A percentile compares a stretch with the other conserved stretches of the same genome.
These are phyloP conservation scores for Radopholus similis DNA, from an alignment of 1,140 invertebrate species.

Conservation along the genomic window DNA sequence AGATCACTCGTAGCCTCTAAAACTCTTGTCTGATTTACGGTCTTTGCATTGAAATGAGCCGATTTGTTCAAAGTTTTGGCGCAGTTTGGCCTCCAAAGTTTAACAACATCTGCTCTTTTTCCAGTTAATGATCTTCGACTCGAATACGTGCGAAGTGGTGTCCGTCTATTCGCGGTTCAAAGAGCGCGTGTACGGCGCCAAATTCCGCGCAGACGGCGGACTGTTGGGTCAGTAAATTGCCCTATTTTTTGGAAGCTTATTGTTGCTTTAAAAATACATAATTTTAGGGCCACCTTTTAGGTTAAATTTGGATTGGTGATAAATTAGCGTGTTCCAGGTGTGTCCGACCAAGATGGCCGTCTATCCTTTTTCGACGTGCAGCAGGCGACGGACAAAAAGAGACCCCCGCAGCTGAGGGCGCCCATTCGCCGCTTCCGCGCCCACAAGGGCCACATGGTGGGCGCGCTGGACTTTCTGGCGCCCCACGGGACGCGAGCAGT, in stretches of 20 bases:
- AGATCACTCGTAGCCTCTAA: too few species aligned
- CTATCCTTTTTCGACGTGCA: constrained; percentile 82
- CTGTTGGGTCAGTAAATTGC: constrained; percentile 53
- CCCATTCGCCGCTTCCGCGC: constrained; percentile 76
- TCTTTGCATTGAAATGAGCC: too few species aligned
- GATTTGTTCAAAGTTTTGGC: too few species aligned
- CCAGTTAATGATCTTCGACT: constrained; percentile 37
- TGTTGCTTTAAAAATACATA: constrained; percentile 12
- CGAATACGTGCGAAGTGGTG: constrained; percentile 41
- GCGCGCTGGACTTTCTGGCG: constrained; percentile 4
- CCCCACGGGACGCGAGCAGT: not conserved
- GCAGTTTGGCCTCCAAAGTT: too few species aligned
- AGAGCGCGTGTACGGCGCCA: constrained; percentile 30
- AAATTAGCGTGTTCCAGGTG: constrained; percentile 8
- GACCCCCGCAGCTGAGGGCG: constrained; percentile 10
- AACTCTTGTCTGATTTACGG: too few species aligned
- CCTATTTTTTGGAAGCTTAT: constrained; percentile 60
- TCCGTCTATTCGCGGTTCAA: constrained; percentile 39
- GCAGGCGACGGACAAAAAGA: constrained; percentile 49
- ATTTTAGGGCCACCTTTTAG: constrained; percentile 18
- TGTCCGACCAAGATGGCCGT: constrained; percentile 79
- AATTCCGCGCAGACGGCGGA: constrained; percentile 48
- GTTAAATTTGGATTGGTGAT: not conserved
- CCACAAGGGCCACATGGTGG: constrained; percentile 48
- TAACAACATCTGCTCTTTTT: not conserved